phyloP scores from a whole-genome alignment of 1,140 invertebrate genomes.

The Tetramorium alpestre region DNA sequence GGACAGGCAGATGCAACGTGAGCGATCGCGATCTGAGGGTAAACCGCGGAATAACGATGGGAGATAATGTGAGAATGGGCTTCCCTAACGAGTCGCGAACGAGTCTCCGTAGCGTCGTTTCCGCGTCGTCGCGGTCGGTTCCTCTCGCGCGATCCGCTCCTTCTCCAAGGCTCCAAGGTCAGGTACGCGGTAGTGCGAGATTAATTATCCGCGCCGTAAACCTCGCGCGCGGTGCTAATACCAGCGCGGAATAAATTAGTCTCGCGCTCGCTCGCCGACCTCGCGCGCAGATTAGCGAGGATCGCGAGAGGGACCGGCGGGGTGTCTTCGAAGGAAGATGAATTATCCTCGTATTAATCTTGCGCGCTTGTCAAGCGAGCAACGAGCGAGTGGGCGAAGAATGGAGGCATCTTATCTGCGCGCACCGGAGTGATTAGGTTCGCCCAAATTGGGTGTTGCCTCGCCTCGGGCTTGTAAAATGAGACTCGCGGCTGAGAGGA shows the following conservation, averaged over 20 bases:
- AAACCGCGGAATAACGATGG: not conserved
- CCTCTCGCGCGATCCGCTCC: not conserved
- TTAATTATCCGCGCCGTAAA: constrained; percentile 47
- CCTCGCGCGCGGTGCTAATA: constrained; percentile 1
- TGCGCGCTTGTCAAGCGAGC: constrained; percentile 34
- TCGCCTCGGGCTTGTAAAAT: constrained; percentile 1
- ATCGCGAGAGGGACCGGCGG: not conserved
- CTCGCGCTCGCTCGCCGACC: constrained; percentile 1
- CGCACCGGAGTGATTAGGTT: constrained; percentile 15
- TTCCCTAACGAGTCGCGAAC: constrained; percentile 8
- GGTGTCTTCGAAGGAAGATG: constrained; percentile 37
- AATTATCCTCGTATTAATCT: constrained; percentile 54
- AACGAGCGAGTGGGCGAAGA: constrained; percentile 25
- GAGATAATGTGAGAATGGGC: not conserved
- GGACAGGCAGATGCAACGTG: not conserved
- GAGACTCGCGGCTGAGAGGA: not conserved
- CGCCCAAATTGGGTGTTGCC: constrained; percentile 13
- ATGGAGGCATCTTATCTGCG: constrained; percentile 1
- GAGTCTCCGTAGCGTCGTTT: not conserved
- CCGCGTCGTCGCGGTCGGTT: constrained; percentile 7
- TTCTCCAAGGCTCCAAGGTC: not conserved
- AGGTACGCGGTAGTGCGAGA: constrained; percentile 26
- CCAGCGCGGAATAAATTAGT: constrained; percentile 39
- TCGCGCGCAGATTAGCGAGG: constrained; percentile 10
- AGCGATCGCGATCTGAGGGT: not conserved